These are phyloP conservation scores for Aleiodes sp. DNA, from an alignment of 1,140 invertebrate genomes.

Conservation along the genomic window DNA sequence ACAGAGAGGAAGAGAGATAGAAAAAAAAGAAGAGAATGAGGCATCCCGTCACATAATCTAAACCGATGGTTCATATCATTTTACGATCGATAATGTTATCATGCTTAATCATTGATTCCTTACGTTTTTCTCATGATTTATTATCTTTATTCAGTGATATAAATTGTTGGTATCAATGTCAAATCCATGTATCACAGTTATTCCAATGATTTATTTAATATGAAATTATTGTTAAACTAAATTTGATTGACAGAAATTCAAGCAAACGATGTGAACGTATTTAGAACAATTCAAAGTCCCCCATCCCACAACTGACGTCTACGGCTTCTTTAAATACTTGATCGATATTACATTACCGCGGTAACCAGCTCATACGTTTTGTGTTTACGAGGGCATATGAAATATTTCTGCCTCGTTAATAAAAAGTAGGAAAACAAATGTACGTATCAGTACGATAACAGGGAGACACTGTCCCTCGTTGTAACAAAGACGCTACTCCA, in stretches of 20 bases:
- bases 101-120: background rate
- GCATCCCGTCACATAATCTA: conserved; percentile 22
- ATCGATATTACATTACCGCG: conserved; percentile 49
- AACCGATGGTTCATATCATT: conserved; percentile 9
- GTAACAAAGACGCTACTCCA: background rate
- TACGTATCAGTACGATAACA: background rate
- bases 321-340: conserved; percentile 53
- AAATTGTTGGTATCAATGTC: no score
- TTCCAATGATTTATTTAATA: no score
- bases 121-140: no score
- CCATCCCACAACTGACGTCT: conserved; percentile 22
- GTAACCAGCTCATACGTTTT: conserved; percentile 4
- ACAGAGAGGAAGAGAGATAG: no score
- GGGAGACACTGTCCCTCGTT: background rate
- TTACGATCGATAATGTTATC: conserved; percentile 16
- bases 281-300: background rate
- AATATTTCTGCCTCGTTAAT: background rate
- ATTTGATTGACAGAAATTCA: no score
- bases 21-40: no score
- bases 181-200: no score
- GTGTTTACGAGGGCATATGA: background rate
- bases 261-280: no score
- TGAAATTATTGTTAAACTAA: no score
- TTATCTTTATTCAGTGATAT: no score
- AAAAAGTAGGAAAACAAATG: conserved; percentile 3